Evolutionary conservation across 1,140 invertebrate genomes (phyloP), one percentile per base, ranked within the genome.

Genomic region (Solenopsis fugax): DNA sequence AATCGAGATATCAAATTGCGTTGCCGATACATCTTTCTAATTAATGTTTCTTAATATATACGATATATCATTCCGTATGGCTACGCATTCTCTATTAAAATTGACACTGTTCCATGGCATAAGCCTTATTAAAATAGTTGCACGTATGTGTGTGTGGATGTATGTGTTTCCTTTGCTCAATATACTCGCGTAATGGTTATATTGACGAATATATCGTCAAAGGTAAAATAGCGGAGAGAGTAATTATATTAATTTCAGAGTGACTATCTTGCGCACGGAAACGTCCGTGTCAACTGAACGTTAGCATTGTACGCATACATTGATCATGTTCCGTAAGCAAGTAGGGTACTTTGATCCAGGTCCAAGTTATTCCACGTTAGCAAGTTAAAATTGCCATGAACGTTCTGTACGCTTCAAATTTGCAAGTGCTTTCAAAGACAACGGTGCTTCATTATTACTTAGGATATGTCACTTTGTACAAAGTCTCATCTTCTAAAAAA

Each of bases 401-500:
- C 29, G 21, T 60, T 73, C 89, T 90, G 89, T 90, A 89, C 89
- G 87, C 37, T 90, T 91, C 71, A 62, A 81, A 86, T 86, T 85
- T 50, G 77, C 24, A 56, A 80, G 62, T 75, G 50, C 64, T 64
- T 45, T 13, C 56, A 81, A 21, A 84, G 58, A 78, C 29, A 52
- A 73, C 73, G 12, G 64, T 77, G 76, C 62, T 72, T 62, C 60
- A 21, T 85, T 72, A 29, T 82, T 73, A 58, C 75, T 87, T 87
- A 89, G 48, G 69, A 89, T 91, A 90, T 88, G 78, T 88, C 86
- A 87, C 69, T 91, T 90, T 87, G 60, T 90, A 90, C 77, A 60
- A 81, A 86, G 64, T 85, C 73, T 86, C 65, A 58, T 71, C 58
- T 77, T 90, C 73, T 56, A 62, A 86, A 86, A 78, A 87, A 52